A percentile compares a stretch with the other conserved stretches of the same genome.
These are phyloP conservation scores for Mechanitis mazaeus DNA, from an alignment of 2,888 invertebrate genomes.

Conservation along the genomic window DNA sequence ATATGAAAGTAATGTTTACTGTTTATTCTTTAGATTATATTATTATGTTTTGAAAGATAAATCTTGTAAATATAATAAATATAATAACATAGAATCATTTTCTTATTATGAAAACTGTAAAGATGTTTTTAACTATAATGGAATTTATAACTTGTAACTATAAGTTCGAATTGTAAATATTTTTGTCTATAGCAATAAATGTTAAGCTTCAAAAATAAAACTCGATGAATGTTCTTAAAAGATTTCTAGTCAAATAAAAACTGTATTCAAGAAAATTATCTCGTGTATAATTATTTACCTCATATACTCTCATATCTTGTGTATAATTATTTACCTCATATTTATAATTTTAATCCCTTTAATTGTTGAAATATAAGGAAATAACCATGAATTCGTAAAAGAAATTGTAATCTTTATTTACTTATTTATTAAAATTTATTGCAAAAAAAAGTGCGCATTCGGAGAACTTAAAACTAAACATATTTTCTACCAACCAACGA, in stretches of 20 bases:
- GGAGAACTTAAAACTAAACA: too few species aligned
- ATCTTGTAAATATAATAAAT: conserved; percentile 2
- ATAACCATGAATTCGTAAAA: too few species aligned
- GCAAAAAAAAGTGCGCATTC: too few species aligned
- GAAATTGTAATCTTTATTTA: too few species aligned
- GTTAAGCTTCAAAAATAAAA: conserved; percentile 15
- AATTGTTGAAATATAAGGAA: too few species aligned
- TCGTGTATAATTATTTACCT: conserved; percentile 6
- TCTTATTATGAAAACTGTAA: not conserved
- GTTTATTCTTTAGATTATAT: too few species aligned
- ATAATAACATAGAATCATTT: not conserved
- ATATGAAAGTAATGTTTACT: too few species aligned
- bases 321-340: too few species aligned
- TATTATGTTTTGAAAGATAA: not conserved
- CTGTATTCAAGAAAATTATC: conserved; percentile 38
- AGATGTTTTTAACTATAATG: not conserved
- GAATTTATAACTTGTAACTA: not conserved
- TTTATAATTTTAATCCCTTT: too few species aligned
- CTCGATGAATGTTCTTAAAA: conserved; percentile 36
- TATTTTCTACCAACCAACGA: too few species aligned
- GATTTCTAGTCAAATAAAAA: conserved; percentile 62
- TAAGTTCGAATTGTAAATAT: conserved; percentile 23
- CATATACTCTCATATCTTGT: too few species aligned
- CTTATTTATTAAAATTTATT: too few species aligned
- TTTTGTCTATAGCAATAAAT: conserved; percentile 24